Percentiles rank a stretch among this genome's conserved stretches.
These are phyloP conservation scores for Staurois parvus DNA, from an alignment of 2,797 vertebrate species.

Conservation along the genomic window DNA sequence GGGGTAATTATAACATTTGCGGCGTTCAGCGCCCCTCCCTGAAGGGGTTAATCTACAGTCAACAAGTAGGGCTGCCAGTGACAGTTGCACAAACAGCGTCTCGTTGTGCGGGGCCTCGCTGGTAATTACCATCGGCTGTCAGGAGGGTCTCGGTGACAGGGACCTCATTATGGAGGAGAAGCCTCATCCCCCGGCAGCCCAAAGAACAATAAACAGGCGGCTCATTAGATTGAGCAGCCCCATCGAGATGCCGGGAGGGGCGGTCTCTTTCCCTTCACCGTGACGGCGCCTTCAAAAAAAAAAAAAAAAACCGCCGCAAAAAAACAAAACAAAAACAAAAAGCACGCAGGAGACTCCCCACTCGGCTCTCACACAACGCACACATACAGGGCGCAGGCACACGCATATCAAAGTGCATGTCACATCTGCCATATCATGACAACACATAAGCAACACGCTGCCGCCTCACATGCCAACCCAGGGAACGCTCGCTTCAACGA, in stretches of 20 bases:
- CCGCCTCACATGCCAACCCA: background rate
- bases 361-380: background rate
- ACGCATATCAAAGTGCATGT: constrained; percentile 4
- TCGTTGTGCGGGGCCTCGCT: background rate
- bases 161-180: background rate
- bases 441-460: background rate
- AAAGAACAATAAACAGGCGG: background rate
- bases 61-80: background rate
- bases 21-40: background rate
- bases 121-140: accelerated
- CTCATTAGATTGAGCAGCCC: background rate
- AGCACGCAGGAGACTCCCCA: background rate
- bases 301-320: background rate
- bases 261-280: background rate
- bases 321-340: background rate
- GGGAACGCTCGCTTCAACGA: background rate
- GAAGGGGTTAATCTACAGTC: background rate
- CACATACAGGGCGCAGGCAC: background rate
- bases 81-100: too few species aligned
- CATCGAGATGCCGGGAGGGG: background rate
- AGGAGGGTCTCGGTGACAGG: background rate
- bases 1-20: too few species aligned
- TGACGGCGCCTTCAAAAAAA: background rate
- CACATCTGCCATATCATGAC: constrained; percentile 4
- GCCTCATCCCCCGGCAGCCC: background rate